phyloP scores from a whole-genome alignment of 2,113 vertebrate genomes.

The Irena cyanogastra region DNA sequence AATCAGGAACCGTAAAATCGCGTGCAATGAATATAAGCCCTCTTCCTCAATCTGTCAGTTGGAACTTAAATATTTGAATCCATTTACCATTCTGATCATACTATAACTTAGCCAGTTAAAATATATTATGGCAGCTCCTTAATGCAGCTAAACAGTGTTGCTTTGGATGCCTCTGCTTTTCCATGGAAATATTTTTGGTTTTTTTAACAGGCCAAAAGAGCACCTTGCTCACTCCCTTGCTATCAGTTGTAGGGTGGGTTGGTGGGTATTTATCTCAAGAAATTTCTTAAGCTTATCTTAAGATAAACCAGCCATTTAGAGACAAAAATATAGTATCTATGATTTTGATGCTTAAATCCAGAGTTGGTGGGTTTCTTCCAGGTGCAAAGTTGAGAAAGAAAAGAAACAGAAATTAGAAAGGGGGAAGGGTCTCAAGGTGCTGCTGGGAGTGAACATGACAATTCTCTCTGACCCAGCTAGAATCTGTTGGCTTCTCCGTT shows the following conservation, averaged over 20 bases:
- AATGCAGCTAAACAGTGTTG: not conserved
- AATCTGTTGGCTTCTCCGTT: not conserved
- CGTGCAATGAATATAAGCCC: not conserved
- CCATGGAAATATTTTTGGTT: not conserved
- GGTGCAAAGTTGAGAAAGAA: not conserved
- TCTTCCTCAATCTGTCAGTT: not conserved
- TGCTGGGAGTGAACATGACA: not conserved
- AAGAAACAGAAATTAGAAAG: not conserved
- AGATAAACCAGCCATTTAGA: not conserved
- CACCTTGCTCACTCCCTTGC: not conserved
- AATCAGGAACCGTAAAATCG: not conserved
- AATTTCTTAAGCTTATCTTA: not conserved
- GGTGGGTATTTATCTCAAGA: not conserved
- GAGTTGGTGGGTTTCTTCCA: not conserved
- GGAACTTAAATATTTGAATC: not conserved
- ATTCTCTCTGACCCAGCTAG: not conserved
- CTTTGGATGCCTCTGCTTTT: not conserved
- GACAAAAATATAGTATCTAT: not conserved
- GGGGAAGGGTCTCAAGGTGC: not conserved
- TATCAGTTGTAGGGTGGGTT: not conserved
- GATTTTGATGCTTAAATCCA: not conserved
- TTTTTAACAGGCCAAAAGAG: not conserved
- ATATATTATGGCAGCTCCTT: not conserved
- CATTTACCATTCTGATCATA: not conserved
- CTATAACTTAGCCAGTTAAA: not conserved